phyloP scores from a whole-genome alignment of 1,140 invertebrate species.

The Vollenhovia emeryi region DNA sequence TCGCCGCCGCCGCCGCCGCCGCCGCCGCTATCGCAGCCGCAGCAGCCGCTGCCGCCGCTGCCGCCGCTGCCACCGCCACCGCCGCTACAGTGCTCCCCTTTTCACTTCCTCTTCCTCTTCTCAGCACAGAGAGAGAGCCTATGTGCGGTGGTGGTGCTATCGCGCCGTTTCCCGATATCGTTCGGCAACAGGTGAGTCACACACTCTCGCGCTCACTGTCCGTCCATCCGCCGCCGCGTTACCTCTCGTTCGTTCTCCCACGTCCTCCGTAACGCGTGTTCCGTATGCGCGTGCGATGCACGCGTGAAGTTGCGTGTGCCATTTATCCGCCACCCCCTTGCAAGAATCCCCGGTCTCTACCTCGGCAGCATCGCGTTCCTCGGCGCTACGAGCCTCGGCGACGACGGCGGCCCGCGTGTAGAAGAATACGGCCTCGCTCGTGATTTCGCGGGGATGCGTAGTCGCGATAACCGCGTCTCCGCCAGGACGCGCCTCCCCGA shows the following conservation, averaged over 20 bases:
- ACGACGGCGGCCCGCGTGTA: background rate
- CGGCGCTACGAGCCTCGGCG: too few relatives aligned
- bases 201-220: constrained; percentile 43
- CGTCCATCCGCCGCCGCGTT: background rate
- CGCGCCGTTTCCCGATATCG: constrained; percentile 52
- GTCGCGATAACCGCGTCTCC: background rate
- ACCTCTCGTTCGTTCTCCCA: background rate
- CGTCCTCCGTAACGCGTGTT: background rate
- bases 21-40: constrained; percentile 42
- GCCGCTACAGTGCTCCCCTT: background rate
- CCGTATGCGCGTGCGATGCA: background rate
- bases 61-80: too few relatives aligned
- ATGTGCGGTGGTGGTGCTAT: constrained; percentile 42
- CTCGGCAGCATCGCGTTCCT: too few relatives aligned
- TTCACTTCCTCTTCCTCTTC: constrained; percentile 15
- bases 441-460: background rate
- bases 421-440: background rate
- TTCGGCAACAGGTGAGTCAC: constrained; percentile 78
- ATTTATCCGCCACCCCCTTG: background rate
- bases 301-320: too few relatives aligned
- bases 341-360: background rate
- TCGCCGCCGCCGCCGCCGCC: constrained; percentile 35
- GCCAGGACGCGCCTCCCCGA: too few relatives aligned
- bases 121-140: constrained; percentile 24
- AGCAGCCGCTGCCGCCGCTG: background rate